phyloP scores from a whole-genome alignment of 2,888 invertebrate species.

The Poecilobothrus nobilitatus region DNA sequence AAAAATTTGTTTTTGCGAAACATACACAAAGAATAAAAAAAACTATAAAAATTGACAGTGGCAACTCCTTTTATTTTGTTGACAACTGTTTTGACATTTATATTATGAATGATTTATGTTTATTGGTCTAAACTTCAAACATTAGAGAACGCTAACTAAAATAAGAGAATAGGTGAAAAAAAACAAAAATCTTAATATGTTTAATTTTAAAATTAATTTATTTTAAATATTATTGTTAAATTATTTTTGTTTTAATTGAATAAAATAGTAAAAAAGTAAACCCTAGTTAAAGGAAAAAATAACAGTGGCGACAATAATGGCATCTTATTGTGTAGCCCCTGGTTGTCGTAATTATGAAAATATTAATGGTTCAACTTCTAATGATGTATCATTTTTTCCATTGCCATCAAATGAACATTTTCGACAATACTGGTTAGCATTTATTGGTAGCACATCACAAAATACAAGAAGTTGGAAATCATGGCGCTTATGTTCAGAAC shows the following conservation, averaged over 20 bases:
- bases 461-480: not conserved
- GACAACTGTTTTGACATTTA: not conserved
- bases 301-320: not conserved
- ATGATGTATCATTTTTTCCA: not conserved
- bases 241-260: not conserved
- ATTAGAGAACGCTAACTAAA: not conserved
- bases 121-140: not conserved
- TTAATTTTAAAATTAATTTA: not conserved
- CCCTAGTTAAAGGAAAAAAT: not conserved
- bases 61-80: not conserved
- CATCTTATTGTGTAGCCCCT: conserved; percentile 1
- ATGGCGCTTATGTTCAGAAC: conserved; percentile 1
- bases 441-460: not conserved
- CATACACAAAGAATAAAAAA: too few species aligned
- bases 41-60: not conserved
- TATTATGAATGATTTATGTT: too few species aligned
- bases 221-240: not conserved
- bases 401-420: not conserved
- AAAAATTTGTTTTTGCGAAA: too few species aligned
- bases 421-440: not conserved
- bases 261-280: not conserved
- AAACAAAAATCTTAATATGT: not conserved
- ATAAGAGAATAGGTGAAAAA: not conserved
- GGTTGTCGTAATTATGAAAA: not conserved
- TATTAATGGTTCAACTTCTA: not conserved